Base-by-base conservation (phyloP, 2,113 vertebrate genomes). In the Ramphastos sulfuratus region DNA sequence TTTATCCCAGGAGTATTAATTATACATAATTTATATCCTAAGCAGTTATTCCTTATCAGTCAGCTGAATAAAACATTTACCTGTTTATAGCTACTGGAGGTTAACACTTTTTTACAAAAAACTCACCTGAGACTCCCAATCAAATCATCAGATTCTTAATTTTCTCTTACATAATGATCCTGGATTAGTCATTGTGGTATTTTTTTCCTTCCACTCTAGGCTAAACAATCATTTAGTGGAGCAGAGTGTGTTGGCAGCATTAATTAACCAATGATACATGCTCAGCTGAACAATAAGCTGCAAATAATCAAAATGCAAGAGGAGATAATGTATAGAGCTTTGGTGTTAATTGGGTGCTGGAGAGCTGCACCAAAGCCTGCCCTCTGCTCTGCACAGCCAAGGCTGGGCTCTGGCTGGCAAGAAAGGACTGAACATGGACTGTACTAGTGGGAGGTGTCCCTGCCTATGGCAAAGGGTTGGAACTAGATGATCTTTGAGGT, bases 1-100 rank as follows among this genome's bases (percentile, higher is more conserved):
- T 97, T 98, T 95, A 97, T 97, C 98, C 97, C 98, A 71, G 56
- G 97, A 97, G 98, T 97, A 98, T 98, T 98, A 98, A 98, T 98
- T 98, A 98, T 97, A 97, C 97, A 96, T 98, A 98, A 98, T 98
- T 98, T 98, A 98, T 98, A 98, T 97, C 96, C 97, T 97, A 98
- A 97, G 97, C 96, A 98, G 97, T 98, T 98, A 98, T 98, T 98
- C 93, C 92, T 30, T 97, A 98, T 98, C 97, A 97, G 97, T 97
- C 92, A 44, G 94, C 97, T 98, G 98, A 98, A 98, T 98, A 97
- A 98, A 98, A 98, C 97, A 98, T 98, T 98, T 98, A 98, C 97
- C 97, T 97, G 98, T 96, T 98, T 97, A 98, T 97, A 97, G 97
- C 97, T 98, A 97, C 94, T 97, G 92, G 96, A 97, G 97, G 98